Conservation (phyloP, 2,888 invertebrate genomes). For the Rugalucina vietnamica region DNA sequence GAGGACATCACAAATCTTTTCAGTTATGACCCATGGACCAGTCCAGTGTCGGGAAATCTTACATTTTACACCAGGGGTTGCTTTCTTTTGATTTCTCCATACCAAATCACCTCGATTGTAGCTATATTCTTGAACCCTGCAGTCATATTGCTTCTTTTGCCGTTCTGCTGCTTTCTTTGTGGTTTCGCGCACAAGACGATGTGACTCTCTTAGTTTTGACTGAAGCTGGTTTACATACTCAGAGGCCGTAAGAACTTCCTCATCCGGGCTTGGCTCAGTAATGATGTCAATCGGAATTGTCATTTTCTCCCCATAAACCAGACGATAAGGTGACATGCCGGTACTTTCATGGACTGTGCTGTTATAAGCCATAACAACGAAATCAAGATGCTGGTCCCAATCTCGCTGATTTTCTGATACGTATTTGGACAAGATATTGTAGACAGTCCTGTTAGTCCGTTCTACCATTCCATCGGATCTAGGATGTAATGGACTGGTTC, state of each 20-base stretch:
- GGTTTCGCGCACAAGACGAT: background rate
- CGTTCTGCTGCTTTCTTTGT: slow-evolving; percentile 4
- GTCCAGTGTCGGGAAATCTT: slow-evolving; percentile 17
- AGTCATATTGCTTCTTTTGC: slow-evolving; percentile 13
- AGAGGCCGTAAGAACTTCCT: background rate
- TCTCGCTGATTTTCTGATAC: background rate
- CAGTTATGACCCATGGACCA: slow-evolving; percentile 18
- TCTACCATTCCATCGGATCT: no score
- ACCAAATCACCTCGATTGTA: slow-evolving; percentile 21
- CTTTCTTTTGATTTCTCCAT: slow-evolving; percentile 14
- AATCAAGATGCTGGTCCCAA: slow-evolving; percentile 13
- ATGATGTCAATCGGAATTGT: background rate
- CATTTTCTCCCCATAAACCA: background rate
- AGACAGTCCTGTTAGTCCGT: background rate
- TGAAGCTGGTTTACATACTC: background rate
- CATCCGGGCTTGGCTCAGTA: background rate
- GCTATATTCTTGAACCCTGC: background rate
- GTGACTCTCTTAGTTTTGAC: background rate
- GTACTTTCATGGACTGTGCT: no score
- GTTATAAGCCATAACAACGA: slow-evolving; percentile 10
- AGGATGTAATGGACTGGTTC: no score
- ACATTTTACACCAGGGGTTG: background rate
- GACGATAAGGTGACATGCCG: background rate
- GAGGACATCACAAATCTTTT: background rate
- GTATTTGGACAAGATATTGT: no score